Evolutionary conservation across 2,888 invertebrate genomes (phyloP).

Genomic region (Temnothorax ravouxi): DNA sequence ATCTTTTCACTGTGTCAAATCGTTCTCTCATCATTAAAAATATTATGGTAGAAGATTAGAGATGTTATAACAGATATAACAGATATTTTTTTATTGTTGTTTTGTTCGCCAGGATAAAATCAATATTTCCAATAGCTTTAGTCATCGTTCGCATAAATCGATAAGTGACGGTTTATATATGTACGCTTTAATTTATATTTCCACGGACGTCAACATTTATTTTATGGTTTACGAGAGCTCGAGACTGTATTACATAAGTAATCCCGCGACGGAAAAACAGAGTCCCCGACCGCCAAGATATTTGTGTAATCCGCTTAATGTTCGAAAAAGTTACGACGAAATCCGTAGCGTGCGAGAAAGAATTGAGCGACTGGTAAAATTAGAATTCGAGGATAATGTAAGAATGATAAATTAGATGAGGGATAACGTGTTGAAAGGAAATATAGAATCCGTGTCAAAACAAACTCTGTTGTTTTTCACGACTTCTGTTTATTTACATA

Average conservation of each 20-base stretch:
- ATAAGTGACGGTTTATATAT: neutral
- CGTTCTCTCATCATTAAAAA: neutral
- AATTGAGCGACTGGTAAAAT: slow-evolving; percentile 20
- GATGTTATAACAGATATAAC: neutral
- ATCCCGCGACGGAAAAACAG: neutral
- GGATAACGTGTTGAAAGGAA: neutral
- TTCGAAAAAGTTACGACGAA: neutral
- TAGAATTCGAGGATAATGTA: neutral
- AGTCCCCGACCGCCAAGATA: neutral
- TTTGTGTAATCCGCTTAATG: neutral
- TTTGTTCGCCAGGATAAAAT: neutral
- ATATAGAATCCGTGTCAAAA: neutral
- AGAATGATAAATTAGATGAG: slow-evolving; percentile 4
- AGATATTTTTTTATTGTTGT: neutral
- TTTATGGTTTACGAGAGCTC: slow-evolving; percentile 4
- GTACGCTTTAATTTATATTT: slow-evolving; percentile 15
- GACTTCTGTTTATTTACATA: neutral
- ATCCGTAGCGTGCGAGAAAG: neutral
- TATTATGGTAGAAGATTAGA: neutral
- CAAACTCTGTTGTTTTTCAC: neutral
- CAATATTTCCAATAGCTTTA: slow-evolving; percentile 19
- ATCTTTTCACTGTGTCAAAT: too few relatives aligned
- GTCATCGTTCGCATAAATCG: neutral
- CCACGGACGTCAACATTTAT: slow-evolving; percentile 13
- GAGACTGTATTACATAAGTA: neutral